Evolutionary conservation across 1,140 invertebrate genomes (phyloP).

Genomic region (Ceratina australensis): DNA sequence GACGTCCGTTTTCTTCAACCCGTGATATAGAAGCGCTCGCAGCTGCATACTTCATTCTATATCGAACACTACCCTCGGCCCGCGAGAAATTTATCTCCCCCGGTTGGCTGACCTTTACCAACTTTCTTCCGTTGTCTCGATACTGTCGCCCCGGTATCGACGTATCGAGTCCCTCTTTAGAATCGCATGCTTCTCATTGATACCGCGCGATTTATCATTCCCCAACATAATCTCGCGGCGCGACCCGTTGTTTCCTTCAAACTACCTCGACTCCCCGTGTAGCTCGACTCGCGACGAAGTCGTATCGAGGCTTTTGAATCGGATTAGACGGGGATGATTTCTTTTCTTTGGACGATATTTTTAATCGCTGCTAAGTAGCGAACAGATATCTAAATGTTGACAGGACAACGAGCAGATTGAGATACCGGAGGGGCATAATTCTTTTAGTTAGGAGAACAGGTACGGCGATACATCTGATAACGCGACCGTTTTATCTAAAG

Average conservation of each 20-base stretch:
- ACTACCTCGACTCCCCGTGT: too few species aligned
- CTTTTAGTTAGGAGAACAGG: slow-evolving; percentile 26
- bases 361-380: not conserved
- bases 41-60: slow-evolving; percentile 24
- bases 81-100: not conserved
- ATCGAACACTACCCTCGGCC: not conserved
- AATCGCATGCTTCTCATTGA: too few species aligned
- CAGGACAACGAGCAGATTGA: slow-evolving; percentile 24
- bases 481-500: slow-evolving; percentile 27
- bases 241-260: too few species aligned
- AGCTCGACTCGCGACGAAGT: too few species aligned
- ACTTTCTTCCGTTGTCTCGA: not conserved
- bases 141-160: not conserved
- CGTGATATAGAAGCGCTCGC: slow-evolving; percentile 14
- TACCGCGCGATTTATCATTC: too few species aligned
- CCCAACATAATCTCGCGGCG: too few species aligned
- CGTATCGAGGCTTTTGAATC: too few species aligned
- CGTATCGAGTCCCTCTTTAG: too few species aligned
- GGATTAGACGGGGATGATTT: too few species aligned
- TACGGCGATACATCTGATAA: slow-evolving; percentile 31
- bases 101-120: not conserved
- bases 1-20: not conserved
- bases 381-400: slow-evolving; percentile 27
- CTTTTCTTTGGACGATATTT: too few species aligned
- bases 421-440: slow-evolving; percentile 30